phyloP scores from a whole-genome alignment of 2,888 invertebrate genomes.

The Eumerus sabulonum region DNA sequence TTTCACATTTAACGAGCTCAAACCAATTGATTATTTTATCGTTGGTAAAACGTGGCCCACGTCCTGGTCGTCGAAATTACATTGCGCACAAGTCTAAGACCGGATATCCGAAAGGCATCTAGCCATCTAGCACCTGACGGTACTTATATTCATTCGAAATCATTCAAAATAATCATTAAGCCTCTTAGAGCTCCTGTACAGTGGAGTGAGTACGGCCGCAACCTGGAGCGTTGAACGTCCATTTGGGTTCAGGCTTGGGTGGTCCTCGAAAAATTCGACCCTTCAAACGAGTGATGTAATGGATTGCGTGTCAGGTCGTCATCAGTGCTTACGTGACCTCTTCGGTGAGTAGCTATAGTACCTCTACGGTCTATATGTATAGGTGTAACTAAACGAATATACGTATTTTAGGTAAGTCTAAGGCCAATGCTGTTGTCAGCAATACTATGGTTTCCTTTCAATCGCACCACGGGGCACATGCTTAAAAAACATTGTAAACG shows the following conservation, averaged over 20 bases:
- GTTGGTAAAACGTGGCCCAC: slow-evolving; percentile 25
- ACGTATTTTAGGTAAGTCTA: slow-evolving; percentile 39
- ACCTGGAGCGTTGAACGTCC: not conserved
- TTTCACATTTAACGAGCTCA: slow-evolving; percentile 57
- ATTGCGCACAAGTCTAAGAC: slow-evolving; percentile 11
- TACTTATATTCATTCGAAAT: slow-evolving; percentile 25
- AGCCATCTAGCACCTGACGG: not conserved
- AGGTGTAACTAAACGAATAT: not conserved
- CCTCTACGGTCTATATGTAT: slow-evolving; percentile 16
- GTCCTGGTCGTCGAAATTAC: slow-evolving; percentile 1
- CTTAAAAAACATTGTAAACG: slow-evolving; percentile 27
- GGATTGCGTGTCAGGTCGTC: slow-evolving; percentile 62
- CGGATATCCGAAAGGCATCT: slow-evolving; percentile 33
- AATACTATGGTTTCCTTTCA: not conserved
- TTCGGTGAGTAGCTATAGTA: slow-evolving; percentile 45
- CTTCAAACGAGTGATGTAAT: slow-evolving; percentile 63
- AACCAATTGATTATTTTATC: slow-evolving; percentile 43
- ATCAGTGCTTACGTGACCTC: slow-evolving; percentile 58
- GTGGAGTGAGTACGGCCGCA: not conserved
- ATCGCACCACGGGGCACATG: slow-evolving; percentile 7
- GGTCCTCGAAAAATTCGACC: slow-evolving; percentile 10
- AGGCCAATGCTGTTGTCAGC: slow-evolving; percentile 43
- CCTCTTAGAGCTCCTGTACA: not conserved
- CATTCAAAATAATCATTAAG: slow-evolving; percentile 55
- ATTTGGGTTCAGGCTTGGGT: slow-evolving; percentile 5